Percentiles rank a stretch among this genome's conserved stretches.
These are phyloP conservation scores for Zygothrica quintamaculata DNA, from an alignment of 2,888 invertebrate species.

Conservation along the genomic window DNA sequence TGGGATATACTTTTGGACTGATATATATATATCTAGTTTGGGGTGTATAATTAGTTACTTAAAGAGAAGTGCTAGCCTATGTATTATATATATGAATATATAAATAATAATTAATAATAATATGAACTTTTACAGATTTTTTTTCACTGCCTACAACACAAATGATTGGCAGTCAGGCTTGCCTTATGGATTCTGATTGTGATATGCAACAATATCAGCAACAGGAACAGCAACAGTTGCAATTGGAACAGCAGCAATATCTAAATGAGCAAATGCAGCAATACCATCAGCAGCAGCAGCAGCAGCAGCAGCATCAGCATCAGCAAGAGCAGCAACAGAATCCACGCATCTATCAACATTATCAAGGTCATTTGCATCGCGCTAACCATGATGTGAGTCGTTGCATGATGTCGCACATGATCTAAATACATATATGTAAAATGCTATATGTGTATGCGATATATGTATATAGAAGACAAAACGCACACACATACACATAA, in stretches of 20 bases:
- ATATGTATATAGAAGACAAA: slow-evolving; percentile 30
- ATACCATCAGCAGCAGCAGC: slow-evolving; percentile 38
- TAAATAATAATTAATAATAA: slow-evolving; percentile 4
- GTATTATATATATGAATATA: too few relatives aligned
- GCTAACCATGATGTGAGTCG: slow-evolving; percentile 83
- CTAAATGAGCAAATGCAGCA: slow-evolving; percentile 36
- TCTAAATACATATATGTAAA: slow-evolving; percentile 59
- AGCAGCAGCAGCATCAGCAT: slow-evolving; percentile 39
- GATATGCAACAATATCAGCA: slow-evolving; percentile 62
- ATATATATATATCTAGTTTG: too few relatives aligned
- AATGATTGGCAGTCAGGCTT: slow-evolving; percentile 79
- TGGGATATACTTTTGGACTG: too few relatives aligned
- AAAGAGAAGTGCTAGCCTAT: too few relatives aligned
- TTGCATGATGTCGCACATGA: slow-evolving; percentile 83
- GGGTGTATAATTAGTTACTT: too few relatives aligned
- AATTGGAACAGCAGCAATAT: slow-evolving; percentile 42
- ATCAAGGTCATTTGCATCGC: slow-evolving; percentile 83
- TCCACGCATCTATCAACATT: slow-evolving; percentile 67
- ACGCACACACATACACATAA: slow-evolving; percentile 30
- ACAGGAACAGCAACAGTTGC: slow-evolving; percentile 33
- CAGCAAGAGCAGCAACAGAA: slow-evolving; percentile 48
- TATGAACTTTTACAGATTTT: slow-evolving; percentile 65
- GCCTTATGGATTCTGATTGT: slow-evolving; percentile 77
- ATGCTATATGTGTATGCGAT: slow-evolving; percentile 19
- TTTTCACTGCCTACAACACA: slow-evolving; percentile 80